Evolutionary conservation across 2,888 invertebrate genomes (phyloP), one percentile per base, ranked within the genome.

Genomic region (Eilema caniola): DNA sequence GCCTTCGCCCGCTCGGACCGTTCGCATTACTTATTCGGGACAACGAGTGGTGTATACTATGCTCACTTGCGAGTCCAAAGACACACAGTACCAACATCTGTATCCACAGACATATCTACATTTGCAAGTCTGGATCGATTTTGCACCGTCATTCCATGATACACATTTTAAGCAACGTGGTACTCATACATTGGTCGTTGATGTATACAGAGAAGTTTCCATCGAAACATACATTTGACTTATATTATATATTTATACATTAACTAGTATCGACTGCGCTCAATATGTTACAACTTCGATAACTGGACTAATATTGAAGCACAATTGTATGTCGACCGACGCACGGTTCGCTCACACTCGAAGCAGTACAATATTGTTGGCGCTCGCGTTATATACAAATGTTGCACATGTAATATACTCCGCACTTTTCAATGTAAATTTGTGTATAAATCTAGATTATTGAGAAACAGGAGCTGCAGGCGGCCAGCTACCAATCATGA

Each of bases 91-190:
- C 87, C 85, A 83, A 88, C 86, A 86, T 83, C 81, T 86, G 81
- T 85, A 85, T 85, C 83, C 78, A 85, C 81, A 80, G 81, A 85
- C 83, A 81, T 81, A 85, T 81, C 85, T 81, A 91, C 90, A 92
- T 88, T 87, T 91, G 91, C 93, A 92, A 92, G 90, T 91, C 89
- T 90, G 90, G 93, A 94, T 95, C 96, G 96, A 96, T 96, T 96
- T 96, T 96, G 96, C 96, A 96, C 96, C 96, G 95, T 95, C 92
- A 94, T 94, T 95, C 93, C 95, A 93, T 92, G 88, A 93, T 90
- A 93, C 91, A 91, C 89, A 83, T 77, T 67, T 60, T 77, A 71
- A 81, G 79, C 83, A 82, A 84, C 85, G 84, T 84, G 82, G 81
- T 84, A 85, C 85, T 79, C 80, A 82, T 77, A 77, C 84, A 77